Evolutionary conservation across 2,113 vertebrate genomes (phyloP).

Genomic region (Eidolon helvum): DNA sequence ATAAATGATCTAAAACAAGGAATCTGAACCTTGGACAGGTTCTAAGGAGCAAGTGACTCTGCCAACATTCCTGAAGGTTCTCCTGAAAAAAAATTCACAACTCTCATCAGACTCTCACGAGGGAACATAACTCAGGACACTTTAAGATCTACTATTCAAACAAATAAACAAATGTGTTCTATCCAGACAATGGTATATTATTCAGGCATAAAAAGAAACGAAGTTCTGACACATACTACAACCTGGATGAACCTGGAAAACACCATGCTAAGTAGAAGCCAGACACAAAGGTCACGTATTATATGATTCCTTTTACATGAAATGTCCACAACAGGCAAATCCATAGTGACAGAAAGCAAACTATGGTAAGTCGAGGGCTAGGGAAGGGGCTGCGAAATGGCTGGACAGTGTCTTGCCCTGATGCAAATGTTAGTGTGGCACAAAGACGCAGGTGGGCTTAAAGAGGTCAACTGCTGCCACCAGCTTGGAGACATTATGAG

Average conservation of each 20-base stretch:
- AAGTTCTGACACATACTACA: not conserved
- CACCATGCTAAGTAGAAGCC: not conserved
- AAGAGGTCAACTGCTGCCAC: not conserved
- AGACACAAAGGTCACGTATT: fast-evolving
- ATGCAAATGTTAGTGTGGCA: not conserved
- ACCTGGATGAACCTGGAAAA: not conserved
- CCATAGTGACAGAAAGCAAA: not conserved
- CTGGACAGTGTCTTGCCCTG: fast-evolving
- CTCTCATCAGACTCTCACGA: not conserved
- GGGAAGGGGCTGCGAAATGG: not conserved
- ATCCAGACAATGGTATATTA: not conserved
- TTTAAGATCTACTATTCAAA: not conserved
- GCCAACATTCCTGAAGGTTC: not conserved
- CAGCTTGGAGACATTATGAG: too few relatives aligned
- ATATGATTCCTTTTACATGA: too few relatives aligned
- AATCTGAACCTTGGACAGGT: not conserved
- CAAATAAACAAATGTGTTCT: not conserved
- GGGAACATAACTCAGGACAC: not conserved
- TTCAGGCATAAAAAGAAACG: not conserved
- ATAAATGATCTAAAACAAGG: not conserved
- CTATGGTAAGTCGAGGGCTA: not conserved
- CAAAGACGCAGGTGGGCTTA: not conserved
- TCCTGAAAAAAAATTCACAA: not conserved
- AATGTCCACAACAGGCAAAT: not conserved
- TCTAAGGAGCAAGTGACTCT: not conserved